Evolutionary conservation across 2,888 invertebrate genomes (phyloP).

Genomic region (Anodontia alba): DNA sequence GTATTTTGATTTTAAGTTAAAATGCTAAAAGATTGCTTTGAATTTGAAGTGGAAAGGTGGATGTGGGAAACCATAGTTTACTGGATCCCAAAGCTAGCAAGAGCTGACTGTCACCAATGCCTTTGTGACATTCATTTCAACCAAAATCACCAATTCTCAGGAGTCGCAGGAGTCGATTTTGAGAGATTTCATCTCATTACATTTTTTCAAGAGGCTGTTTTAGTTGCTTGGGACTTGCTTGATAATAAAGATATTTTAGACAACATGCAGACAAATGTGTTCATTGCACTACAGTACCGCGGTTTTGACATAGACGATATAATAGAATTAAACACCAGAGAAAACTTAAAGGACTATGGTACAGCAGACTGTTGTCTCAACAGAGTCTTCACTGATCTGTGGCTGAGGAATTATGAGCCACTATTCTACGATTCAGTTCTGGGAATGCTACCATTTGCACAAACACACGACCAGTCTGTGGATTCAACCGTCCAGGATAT

Average conservation of each 20-base stretch:
- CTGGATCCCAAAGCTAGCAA: too few species aligned
- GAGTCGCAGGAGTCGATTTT: neutral
- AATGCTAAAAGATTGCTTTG: neutral
- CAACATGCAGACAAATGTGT: neutral
- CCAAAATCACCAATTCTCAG: neutral
- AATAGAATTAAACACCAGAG: neutral
- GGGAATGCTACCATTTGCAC: too few species aligned
- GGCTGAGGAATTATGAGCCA: neutral
- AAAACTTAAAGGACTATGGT: neutral
- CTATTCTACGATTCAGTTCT: neutral
- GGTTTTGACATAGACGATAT: too few species aligned
- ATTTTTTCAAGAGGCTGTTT: neutral
- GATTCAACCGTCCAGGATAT: too few species aligned
- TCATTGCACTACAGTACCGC: neutral
- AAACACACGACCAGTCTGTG: too few species aligned
- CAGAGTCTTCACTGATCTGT: neutral
- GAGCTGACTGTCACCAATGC: neutral
- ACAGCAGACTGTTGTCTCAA: neutral
- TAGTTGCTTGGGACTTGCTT: neutral
- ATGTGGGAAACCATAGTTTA: neutral
- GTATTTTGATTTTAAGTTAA: too few species aligned
- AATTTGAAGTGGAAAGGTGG: neutral
- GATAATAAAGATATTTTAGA: neutral
- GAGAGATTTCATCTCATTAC: neutral
- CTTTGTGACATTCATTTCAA: neutral